These are phyloP conservation scores for Nezara viridula DNA, from an alignment of 2,888 invertebrate genomes.

Conservation along the genomic window DNA sequence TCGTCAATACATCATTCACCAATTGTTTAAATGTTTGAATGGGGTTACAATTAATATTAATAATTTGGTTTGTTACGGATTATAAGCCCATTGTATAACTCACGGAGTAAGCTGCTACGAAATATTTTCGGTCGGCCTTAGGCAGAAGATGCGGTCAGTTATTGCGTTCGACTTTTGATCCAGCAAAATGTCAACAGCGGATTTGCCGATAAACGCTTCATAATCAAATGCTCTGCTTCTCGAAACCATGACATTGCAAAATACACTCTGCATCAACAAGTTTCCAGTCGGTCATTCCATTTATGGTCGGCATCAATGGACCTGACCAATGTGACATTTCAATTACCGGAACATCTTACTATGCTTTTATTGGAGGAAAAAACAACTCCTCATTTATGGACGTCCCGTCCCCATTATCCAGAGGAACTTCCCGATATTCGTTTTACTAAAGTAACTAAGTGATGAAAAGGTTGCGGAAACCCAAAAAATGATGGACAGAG, in stretches of 20 bases:
- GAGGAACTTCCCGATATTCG: not conserved
- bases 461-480: too few relatives aligned
- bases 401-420: not conserved
- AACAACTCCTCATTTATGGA: not conserved
- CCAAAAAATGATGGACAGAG: too few relatives aligned
- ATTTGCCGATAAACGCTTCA: slow-evolving; percentile 31
- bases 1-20: too few relatives aligned
- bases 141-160: not conserved
- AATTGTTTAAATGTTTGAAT: too few relatives aligned
- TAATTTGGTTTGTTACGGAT: too few relatives aligned
- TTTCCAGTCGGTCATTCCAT: slow-evolving; percentile 19
- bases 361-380: not conserved
- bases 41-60: too few relatives aligned
- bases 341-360: not conserved
- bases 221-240: slow-evolving; percentile 33
- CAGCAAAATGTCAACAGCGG: not conserved
- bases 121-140: not conserved
- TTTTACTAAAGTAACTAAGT: too few relatives aligned
- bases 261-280: not conserved
- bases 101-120: not conserved
- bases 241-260: slow-evolving; percentile 29
- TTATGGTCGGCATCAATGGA: slow-evolving; percentile 26
- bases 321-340: not conserved
- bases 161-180: slow-evolving; percentile 23
- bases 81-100: too few relatives aligned